A percentile compares a stretch with the other conserved stretches of the same genome.
phyloP scores from a whole-genome alignment of 2,113 vertebrate species.

The Thalassoma bifasciatum region DNA sequence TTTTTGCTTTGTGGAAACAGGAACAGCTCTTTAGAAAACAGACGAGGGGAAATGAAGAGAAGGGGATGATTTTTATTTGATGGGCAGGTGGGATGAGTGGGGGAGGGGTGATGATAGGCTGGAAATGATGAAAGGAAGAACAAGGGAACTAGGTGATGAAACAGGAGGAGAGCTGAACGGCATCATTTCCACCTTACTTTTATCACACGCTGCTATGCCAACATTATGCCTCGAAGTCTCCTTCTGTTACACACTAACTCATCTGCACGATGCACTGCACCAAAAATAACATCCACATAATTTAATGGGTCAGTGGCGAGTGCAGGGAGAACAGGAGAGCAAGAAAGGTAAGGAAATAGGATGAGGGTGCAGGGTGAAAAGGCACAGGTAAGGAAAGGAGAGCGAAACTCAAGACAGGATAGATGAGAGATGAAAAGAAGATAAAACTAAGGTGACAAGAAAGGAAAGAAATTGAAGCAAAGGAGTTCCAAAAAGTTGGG shows the following conservation, averaged over 20 bases:
- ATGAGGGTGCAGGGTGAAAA: neutral
- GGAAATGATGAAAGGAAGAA: conserved; percentile 4
- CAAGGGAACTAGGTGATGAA: conserved; percentile 26
- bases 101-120: conserved; percentile 33
- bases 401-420: neutral
- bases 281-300: conserved; percentile 61
- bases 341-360: conserved; percentile 1
- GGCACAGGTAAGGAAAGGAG: neutral
- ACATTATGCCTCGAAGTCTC: neutral
- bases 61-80: conserved; percentile 25
- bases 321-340: conserved; percentile 37
- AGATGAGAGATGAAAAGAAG: neutral
- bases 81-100: conserved; percentile 24
- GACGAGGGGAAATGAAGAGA: conserved; percentile 4
- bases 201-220: conserved; percentile 8
- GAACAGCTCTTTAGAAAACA: conserved; percentile 19
- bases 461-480: neutral
- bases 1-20: conserved; percentile 47
- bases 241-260: neutral
- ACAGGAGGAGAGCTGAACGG: conserved; percentile 19
- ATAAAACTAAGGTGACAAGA: neutral
- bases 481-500: no score
- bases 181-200: conserved; percentile 22
- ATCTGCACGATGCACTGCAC: conserved; percentile 38
- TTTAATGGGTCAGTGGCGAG: conserved; percentile 57